A percentile compares a stretch with the other conserved stretches of the same genome.
Evolutionary conservation across 2,797 vertebrate genomes (phyloP).

Genomic region (Triplophysa bombifrons): DNA sequence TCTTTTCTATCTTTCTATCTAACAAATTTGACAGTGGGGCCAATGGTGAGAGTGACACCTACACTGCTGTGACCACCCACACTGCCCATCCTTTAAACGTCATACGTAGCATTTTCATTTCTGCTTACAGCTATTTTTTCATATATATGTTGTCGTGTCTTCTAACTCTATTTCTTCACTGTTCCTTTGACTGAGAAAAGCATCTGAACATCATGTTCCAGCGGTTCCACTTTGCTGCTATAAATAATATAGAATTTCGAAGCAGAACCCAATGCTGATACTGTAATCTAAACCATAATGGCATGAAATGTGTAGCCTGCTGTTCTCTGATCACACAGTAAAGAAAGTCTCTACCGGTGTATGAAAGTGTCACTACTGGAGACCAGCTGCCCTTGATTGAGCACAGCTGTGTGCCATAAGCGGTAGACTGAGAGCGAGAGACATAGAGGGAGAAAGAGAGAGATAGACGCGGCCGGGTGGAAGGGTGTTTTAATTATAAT

Average conservation of each 20-base stretch:
- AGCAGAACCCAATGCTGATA: neutral
- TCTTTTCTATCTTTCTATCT: neutral
- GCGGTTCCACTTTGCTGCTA: neutral
- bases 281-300: conserved; percentile 30
- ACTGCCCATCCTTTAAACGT: neutral
- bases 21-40: neutral
- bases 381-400: conserved; percentile 41
- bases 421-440: conserved; percentile 9
- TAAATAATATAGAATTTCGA: conserved; percentile 4
- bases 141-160: neutral
- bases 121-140: neutral
- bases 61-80: neutral
- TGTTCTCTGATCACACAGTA: conserved; percentile 28
- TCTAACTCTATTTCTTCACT: neutral
- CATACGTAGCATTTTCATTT: neutral
- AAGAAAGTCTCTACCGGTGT: conserved; percentile 19
- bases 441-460: neutral
- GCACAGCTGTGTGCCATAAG: conserved; percentile 26
- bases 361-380: conserved; percentile 34
- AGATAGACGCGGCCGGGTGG: conserved; percentile 10
- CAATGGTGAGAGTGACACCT: too few species aligned
- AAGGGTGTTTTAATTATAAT: conserved; percentile 66
- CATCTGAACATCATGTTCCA: neutral
- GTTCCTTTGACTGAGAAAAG: neutral
- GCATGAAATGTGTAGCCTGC: conserved; percentile 17